Percentiles rank a stretch among this genome's conserved stretches.
Evolutionary conservation across 2,113 vertebrate species (phyloP).

Genomic region (Tamias sibiricus): DNA sequence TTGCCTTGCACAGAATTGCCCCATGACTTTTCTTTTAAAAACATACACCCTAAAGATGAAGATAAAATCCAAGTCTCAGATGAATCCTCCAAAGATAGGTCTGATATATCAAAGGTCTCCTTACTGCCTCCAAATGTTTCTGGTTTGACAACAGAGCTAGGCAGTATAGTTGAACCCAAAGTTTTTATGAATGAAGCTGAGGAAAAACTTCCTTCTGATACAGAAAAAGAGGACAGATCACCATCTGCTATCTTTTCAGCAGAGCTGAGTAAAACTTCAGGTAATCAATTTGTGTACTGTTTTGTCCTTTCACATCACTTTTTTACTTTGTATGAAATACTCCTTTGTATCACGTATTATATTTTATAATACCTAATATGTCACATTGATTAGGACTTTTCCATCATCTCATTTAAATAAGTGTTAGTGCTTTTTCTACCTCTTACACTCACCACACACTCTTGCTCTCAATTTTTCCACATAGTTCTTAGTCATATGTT

Average conservation of each 20-base stretch:
- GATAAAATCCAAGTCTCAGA: conserved; percentile 76
- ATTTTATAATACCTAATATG: not conserved
- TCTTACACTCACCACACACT: not conserved
- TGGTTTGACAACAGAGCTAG: conserved; percentile 79
- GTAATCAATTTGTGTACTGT: conserved; percentile 85
- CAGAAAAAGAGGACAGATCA: conserved; percentile 83
- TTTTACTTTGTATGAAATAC: conserved; percentile 25
- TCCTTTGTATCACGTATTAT: not conserved
- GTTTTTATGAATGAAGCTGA: conserved; percentile 81
- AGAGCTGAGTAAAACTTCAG: conserved; percentile 90
- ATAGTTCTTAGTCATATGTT: conserved; percentile 24
- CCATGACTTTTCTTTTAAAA: conserved; percentile 84
- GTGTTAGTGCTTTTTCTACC: not conserved
- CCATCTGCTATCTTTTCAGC: conserved; percentile 86
- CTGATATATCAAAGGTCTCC: conserved; percentile 73
- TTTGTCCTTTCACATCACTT: conserved; percentile 76
- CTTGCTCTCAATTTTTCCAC: conserved; percentile 41
- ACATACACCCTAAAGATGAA: conserved; percentile 78
- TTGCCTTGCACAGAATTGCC: conserved; percentile 83
- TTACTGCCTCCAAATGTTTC: conserved; percentile 77
- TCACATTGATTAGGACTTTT: not conserved
- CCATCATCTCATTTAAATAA: not conserved
- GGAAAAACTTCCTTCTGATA: conserved; percentile 83
- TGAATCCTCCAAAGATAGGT: conserved; percentile 82
- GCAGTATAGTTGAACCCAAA: conserved; percentile 84